Conservation (phyloP, 2,113 vertebrate genomes). For the Stomatorhinus ivindoensis region DNA sequence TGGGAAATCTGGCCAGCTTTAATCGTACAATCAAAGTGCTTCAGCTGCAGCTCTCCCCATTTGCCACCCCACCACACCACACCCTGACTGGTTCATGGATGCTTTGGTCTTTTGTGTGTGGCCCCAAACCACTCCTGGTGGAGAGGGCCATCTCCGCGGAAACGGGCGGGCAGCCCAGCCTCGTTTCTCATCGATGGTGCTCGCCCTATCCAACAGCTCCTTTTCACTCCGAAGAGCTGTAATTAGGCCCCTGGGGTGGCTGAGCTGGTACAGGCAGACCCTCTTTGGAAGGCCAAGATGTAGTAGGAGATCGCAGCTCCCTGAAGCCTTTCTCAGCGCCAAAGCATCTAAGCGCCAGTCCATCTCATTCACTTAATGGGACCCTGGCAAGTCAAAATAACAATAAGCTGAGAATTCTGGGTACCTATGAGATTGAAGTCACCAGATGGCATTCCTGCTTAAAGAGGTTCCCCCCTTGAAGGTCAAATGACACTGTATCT, state of each 20-base stretch:
- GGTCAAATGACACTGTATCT: not conserved
- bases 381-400: not conserved
- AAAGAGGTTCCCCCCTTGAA: not conserved
- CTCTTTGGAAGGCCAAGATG: slow-evolving; percentile 8
- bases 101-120: slow-evolving; percentile 42
- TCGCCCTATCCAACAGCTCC: not conserved
- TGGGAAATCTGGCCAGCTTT: slow-evolving; percentile 49
- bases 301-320: slow-evolving; percentile 9
- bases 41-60: slow-evolving; percentile 31
- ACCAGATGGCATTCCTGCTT: slow-evolving; percentile 16
- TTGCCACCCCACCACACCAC: not conserved
- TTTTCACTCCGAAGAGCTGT: not conserved
- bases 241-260: not conserved
- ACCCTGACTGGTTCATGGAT: slow-evolving; percentile 23
- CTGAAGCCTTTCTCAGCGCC: not conserved
- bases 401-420: slow-evolving; percentile 1
- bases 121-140: not conserved
- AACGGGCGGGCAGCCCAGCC: not conserved
- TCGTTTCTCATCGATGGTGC: slow-evolving; percentile 3
- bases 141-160: not conserved
- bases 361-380: slow-evolving; percentile 26
- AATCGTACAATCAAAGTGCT: slow-evolving; percentile 53
- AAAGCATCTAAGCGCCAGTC: not conserved
- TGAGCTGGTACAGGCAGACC: not conserved
- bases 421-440: not conserved